Base-by-base conservation (phyloP, 2,113 vertebrate genomes). In the Equus quagga region DNA sequence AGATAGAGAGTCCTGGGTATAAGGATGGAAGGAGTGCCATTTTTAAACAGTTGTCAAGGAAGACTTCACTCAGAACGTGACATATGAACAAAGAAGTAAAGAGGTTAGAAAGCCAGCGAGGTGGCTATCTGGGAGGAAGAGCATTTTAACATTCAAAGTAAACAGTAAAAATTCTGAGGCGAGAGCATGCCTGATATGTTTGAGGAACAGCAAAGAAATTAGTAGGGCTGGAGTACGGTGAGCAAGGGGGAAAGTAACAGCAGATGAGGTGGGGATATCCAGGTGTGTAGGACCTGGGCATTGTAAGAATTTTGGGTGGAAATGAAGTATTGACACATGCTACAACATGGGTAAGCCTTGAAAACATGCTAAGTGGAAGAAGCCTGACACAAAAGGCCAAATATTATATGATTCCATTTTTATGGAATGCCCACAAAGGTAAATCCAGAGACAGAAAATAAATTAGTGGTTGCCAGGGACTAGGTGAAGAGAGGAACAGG, bases 151-250 rank as follows among this genome's bases (percentile, higher is more conserved):
- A 87, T 23, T 78, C n/a, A 79, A 64, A 67, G 56, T 28, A 79
- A 73, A 86, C 72, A 56, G n/a, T 21, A 88, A 92, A 97, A 89
- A 56, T 96, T 33, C 80, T 94, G 46, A 65, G 36, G 54, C 1
- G 54, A 36, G 4, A 76, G 18, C 70, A 82, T 54, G 31, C 18
- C 58, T 96, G 60, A 49, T 64, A 90, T 51, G 28, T 79, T 33
- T 56, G 69, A 93, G n/a, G 70, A 79, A 89, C 6, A 79, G 8
- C 44, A 87, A 54, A 23, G 60, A 89, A 90, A 82, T 76, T 10
- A 91, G 67, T 12, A 86, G 12, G 54, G 51, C 12, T 72, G 46
- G 12, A 70, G 33, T n/a, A 86, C 6, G 81, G n/a, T 49, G n/a
- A 82, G 64, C 44, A 83, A 89, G 12, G 36, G 8, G 7, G 14